Evolutionary conservation across 2,888 invertebrate genomes (phyloP).

Genomic region (Linyphia triangularis): DNA sequence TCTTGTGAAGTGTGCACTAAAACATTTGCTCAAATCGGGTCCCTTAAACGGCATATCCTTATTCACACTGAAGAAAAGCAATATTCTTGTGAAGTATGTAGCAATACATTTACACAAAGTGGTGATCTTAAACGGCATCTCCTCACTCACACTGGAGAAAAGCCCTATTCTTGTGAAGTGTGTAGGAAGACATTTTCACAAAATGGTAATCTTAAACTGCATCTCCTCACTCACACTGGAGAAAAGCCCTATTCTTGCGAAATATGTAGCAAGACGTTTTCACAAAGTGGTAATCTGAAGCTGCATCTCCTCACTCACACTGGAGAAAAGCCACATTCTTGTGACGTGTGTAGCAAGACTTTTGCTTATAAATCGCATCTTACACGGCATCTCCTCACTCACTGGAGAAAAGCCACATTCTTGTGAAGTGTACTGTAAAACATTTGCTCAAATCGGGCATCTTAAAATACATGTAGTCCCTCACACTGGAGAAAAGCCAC

Average conservation of each 20-base stretch:
- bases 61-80: slow-evolving; percentile 18
- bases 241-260: neutral
- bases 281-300: too few species aligned
- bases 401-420: too few species aligned
- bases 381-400: too few species aligned
- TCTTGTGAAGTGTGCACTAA: slow-evolving; percentile 3
- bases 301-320: too few species aligned
- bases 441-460: too few species aligned
- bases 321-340: too few species aligned
- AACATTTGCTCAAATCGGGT: neutral
- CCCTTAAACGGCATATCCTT: neutral
- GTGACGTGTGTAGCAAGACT: too few species aligned
- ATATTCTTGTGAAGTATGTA: neutral
- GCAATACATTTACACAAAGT: neutral
- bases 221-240: neutral
- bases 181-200: neutral
- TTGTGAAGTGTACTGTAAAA: too few species aligned
- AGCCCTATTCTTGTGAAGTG: neutral
- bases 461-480: too few species aligned
- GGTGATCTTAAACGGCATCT: neutral
- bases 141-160: neutral
- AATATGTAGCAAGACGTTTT: too few species aligned
- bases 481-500: too few species aligned
- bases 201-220: neutral
- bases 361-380: too few species aligned